A percentile compares a stretch with the other conserved stretches of the same genome.
Evolutionary conservation across 2,888 invertebrate species (phyloP).

Genomic region (Cryptophagus acutangulus): DNA sequence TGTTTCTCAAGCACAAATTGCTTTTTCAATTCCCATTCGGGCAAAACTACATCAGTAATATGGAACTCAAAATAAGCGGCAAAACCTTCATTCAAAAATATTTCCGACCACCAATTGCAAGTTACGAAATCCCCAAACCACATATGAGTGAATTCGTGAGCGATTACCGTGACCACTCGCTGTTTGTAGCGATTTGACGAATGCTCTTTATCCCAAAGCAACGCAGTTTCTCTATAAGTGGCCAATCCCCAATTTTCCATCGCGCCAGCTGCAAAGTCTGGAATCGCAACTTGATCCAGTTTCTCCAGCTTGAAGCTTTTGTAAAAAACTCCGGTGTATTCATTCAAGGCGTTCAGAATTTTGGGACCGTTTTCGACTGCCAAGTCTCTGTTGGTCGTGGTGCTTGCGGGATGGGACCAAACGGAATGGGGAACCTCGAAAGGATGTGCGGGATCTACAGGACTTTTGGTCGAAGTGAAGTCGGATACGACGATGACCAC

Average conservation of each 20-base stretch:
- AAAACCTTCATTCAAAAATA: conserved; percentile 72
- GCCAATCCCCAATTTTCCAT: conserved; percentile 93
- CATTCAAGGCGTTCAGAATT: conserved; percentile 10
- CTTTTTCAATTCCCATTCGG: conserved; percentile 24
- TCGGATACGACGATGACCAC: conserved; percentile 79
- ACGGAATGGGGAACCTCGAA: conserved; percentile 10
- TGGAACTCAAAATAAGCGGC: conserved; percentile 71
- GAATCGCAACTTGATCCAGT: conserved; percentile 76
- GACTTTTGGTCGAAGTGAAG: conserved; percentile 46
- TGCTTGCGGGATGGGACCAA: conserved; percentile 15
- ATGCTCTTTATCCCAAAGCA: conserved; percentile 48
- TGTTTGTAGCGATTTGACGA: conserved; percentile 42
- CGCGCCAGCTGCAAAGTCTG: conserved; percentile 77
- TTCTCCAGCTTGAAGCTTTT: conserved; percentile 54
- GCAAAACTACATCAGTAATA: conserved; percentile 42
- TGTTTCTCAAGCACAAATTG: conserved; percentile 25
- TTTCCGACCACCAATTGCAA: conserved; percentile 68
- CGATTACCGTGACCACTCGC: conserved; percentile 60
- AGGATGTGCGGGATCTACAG: neutral
- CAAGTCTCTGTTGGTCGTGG: conserved; percentile 7
- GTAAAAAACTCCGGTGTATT: conserved; percentile 13
- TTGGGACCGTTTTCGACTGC: conserved; percentile 14
- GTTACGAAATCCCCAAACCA: conserved; percentile 79
- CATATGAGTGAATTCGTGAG: conserved; percentile 77
- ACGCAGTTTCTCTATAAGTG: conserved; percentile 65